These are phyloP conservation scores for Bufo gargarizans DNA, from an alignment of 2,113 vertebrate species.

Conservation along the genomic window DNA sequence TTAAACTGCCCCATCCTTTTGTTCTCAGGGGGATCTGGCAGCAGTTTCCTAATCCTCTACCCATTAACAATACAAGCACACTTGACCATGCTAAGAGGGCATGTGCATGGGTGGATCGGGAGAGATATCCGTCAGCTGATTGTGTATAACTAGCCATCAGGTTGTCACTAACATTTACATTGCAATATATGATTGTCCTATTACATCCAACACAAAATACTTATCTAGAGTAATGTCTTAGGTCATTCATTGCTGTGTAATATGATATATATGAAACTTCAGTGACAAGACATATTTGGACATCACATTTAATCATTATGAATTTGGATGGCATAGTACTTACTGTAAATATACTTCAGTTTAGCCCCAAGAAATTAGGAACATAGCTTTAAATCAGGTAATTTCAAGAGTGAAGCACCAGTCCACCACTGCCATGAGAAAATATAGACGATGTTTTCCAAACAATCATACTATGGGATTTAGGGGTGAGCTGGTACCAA, in stretches of 20 bases:
- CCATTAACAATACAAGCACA: no score
- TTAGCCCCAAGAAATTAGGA: background rate
- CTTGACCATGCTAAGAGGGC: no score
- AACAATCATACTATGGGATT: slow-evolving; percentile 31
- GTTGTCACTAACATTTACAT: background rate
- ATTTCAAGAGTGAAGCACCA: background rate
- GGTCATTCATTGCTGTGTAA: background rate
- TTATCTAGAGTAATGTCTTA: background rate
- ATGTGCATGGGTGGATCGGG: no score
- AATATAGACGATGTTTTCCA: slow-evolving; percentile 10
- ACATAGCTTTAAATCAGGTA: slow-evolving; percentile 29
- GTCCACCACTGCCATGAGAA: background rate
- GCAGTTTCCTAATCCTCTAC: no score
- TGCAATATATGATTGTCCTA: background rate
- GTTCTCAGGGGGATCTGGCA: no score
- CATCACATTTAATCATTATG: background rate
- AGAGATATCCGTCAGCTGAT: no score
- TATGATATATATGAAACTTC: background rate
- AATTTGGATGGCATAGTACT: background rate
- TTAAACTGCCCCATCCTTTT: no score
- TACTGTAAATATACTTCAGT: background rate
- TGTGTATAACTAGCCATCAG: background rate
- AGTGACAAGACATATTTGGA: background rate
- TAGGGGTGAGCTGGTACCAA: background rate
- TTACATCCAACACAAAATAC: background rate